phyloP scores from a whole-genome alignment of 2,797 vertebrate genomes.

The Malurus splendens region DNA sequence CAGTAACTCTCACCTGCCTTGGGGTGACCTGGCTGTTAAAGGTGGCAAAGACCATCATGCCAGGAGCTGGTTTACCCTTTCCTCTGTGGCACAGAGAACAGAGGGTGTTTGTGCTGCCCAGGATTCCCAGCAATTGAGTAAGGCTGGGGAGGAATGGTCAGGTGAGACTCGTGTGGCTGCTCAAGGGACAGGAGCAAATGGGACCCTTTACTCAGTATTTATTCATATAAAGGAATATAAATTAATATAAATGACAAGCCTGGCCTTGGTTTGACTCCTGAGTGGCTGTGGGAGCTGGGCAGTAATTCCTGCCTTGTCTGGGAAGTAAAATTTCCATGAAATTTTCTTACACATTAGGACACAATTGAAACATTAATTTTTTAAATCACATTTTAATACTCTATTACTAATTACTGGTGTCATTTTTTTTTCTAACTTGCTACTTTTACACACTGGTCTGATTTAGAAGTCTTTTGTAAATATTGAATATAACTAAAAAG shows the following conservation, averaged over 20 bases:
- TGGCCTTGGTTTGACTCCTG: background rate
- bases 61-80: background rate
- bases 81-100: background rate
- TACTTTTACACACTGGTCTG: background rate
- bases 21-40: background rate
- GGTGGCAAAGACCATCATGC: background rate
- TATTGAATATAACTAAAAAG: background rate
- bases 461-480: background rate
- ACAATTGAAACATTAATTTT: background rate
- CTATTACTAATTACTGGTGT: background rate
- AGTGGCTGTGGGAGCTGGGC: background rate
- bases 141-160: background rate
- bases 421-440: background rate
- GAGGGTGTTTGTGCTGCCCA: background rate
- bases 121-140: background rate
- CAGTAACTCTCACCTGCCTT: background rate
- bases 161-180: background rate
- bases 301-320: background rate
- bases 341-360: background rate
- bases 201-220: too few relatives aligned
- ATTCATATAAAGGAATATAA: too few relatives aligned
- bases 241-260: background rate
- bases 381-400: background rate
- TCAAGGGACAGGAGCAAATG: background rate
- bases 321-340: background rate